Percentiles rank a stretch among this genome's conserved stretches.
phyloP scores from a whole-genome alignment of 2,888 invertebrate genomes.

The Frankliniella intonsa region DNA sequence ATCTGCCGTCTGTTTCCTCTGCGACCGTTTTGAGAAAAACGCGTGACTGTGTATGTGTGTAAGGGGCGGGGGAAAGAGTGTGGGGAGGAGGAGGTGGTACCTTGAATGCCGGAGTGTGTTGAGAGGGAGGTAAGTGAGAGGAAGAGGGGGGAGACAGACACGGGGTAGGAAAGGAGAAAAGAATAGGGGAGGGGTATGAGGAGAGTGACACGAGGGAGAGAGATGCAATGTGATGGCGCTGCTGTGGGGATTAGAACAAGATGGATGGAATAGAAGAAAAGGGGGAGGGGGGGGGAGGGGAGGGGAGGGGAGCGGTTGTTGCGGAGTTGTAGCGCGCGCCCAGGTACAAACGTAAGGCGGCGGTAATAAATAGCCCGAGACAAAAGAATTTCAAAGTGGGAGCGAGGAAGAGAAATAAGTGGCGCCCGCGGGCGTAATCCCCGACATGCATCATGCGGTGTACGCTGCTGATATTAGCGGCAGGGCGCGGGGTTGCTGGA shows the following conservation, averaged over 20 bases:
- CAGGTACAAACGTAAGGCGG: constrained; percentile 12
- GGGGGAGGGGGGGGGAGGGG: background rate
- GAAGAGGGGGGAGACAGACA: background rate
- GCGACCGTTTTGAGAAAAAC: background rate
- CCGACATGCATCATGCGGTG: background rate
- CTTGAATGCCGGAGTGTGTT: background rate
- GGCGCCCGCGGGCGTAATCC: background rate
- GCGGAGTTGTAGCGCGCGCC: background rate
- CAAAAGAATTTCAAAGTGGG: constrained; percentile 21
- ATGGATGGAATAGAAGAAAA: background rate
- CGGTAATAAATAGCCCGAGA: constrained; percentile 14
- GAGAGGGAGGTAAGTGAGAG: background rate
- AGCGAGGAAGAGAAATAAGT: background rate
- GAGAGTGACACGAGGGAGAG: background rate
- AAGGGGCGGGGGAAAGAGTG: background rate
- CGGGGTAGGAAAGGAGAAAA: background rate
- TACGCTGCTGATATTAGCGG: background rate
- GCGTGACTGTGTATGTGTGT: background rate
- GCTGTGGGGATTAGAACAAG: constrained; percentile 5
- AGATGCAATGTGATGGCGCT: background rate
- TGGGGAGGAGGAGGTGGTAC: background rate
- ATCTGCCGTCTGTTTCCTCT: constrained; percentile 26
- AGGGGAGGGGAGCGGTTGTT: background rate
- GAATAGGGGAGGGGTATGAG: background rate
- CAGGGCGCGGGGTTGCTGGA: too few species aligned